Conservation (phyloP, 1,140 invertebrate species). For the Drosophila subpulchrella region DNA sequence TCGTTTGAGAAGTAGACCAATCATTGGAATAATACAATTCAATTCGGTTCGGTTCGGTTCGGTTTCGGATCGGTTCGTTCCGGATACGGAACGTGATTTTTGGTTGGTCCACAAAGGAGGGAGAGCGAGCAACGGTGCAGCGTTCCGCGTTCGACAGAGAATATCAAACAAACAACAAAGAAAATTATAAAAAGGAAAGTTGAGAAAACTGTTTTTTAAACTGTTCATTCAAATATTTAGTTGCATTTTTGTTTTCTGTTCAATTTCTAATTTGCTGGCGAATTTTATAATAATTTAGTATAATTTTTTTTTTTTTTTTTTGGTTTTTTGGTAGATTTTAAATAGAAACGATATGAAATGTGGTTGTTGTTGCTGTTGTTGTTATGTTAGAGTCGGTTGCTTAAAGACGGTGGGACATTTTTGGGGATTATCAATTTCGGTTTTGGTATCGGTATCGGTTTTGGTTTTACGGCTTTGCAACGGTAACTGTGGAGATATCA, state of each 20-base stretch:
- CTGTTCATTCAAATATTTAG: conserved; percentile 47
- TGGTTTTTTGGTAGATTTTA: conserved; percentile 32
- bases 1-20: conserved; percentile 63
- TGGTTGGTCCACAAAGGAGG: conserved; percentile 73
- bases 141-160: conserved; percentile 86
- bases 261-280: conserved; percentile 58
- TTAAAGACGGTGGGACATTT: conserved; percentile 21
- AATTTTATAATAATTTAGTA: conserved; percentile 46
- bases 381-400: conserved; percentile 65
- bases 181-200: conserved; percentile 81
- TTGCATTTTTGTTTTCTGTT: conserved; percentile 41
- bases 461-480: conserved; percentile 20
- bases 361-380: conserved; percentile 78
- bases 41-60: conserved; percentile 41
- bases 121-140: conserved; percentile 83
- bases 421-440: conserved; percentile 4
- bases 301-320: conserved; percentile 29
- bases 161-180: conserved; percentile 84
- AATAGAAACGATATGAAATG: conserved; percentile 79
- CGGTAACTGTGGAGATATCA: conserved; percentile 27
- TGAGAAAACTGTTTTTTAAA: conserved; percentile 63
- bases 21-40: conserved; percentile 56
- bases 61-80: conserved; percentile 29
- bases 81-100: conserved; percentile 64
- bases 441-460: conserved; percentile 21